Evolutionary conservation across 2,797 vertebrate species (phyloP).

Genomic region (Phrynocephalus forsythii): DNA sequence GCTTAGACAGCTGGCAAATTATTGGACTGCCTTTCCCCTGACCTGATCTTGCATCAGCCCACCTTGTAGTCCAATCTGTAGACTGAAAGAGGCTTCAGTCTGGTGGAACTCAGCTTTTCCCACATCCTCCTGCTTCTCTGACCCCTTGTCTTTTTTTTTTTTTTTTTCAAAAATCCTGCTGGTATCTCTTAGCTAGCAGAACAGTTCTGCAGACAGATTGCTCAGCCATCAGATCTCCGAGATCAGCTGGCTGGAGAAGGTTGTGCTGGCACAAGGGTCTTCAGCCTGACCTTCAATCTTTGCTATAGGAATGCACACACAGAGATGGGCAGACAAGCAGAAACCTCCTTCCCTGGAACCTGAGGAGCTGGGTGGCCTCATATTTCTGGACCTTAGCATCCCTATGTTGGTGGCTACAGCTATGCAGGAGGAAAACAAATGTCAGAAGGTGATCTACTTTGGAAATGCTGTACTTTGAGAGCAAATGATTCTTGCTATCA

Average conservation of each 20-base stretch:
- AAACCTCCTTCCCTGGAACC: too few species aligned
- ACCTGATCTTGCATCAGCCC: not conserved
- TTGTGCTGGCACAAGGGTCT: not conserved
- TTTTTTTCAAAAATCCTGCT: not conserved
- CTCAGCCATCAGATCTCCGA: not conserved
- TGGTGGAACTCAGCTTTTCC: not conserved
- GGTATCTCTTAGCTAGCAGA: not conserved
- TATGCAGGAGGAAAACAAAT: not conserved
- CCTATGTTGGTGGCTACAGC: too few species aligned
- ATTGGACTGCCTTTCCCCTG: too few species aligned
- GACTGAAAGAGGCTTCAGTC: not conserved
- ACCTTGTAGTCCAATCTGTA: not conserved
- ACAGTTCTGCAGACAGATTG: not conserved
- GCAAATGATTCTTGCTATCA: not conserved
- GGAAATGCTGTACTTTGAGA: not conserved
- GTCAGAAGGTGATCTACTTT: not conserved
- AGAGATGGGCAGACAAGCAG: too few species aligned
- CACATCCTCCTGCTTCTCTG: not conserved
- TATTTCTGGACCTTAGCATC: too few species aligned
- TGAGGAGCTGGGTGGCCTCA: too few species aligned
- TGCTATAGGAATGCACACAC: too few species aligned
- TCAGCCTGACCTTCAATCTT: too few species aligned
- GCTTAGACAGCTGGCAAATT: too few species aligned
- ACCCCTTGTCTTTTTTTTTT: not conserved
- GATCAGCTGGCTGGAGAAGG: not conserved